These are phyloP conservation scores for Sebastes fasciatus DNA, from an alignment of 2,113 vertebrate species.

Conservation along the genomic window DNA sequence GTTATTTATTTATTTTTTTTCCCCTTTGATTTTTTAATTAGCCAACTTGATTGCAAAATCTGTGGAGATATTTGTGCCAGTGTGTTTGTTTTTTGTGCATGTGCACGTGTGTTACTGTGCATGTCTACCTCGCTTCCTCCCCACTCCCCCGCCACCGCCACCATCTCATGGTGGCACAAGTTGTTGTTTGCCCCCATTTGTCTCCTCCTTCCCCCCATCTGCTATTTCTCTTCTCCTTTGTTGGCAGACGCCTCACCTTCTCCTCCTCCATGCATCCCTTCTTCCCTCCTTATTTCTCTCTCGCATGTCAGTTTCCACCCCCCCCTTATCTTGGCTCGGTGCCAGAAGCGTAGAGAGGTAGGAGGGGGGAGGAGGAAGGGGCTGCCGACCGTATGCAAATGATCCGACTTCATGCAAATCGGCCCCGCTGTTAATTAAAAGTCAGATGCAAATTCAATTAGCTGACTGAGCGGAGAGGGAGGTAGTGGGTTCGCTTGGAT, in stretches of 20 bases:
- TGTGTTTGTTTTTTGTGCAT: not conserved
- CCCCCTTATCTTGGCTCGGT: conserved; percentile 55
- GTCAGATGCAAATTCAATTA: conserved; percentile 78
- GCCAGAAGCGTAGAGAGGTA: conserved; percentile 73
- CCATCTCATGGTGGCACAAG: conserved; percentile 6
- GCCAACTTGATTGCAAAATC: conserved; percentile 52
- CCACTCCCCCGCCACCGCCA: too few relatives aligned
- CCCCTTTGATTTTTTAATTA: conserved; percentile 49
- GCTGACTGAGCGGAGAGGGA: conserved; percentile 50
- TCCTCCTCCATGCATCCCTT: conserved; percentile 37
- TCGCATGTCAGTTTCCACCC: conserved; percentile 48
- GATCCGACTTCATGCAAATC: conserved; percentile 64
- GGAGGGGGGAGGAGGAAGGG: conserved; percentile 26
- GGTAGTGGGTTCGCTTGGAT: conserved; percentile 13
- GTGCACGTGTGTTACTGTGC: not conserved
- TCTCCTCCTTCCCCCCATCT: conserved; percentile 58
- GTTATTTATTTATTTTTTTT: not conserved
- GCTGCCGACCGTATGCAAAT: conserved; percentile 65
- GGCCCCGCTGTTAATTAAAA: conserved; percentile 80
- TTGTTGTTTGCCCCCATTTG: conserved; percentile 58
- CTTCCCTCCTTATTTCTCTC: conserved; percentile 32
- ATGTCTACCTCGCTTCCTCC: conserved; percentile 6
- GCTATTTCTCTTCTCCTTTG: conserved; percentile 58
- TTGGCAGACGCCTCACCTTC: conserved; percentile 65
- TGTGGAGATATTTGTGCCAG: conserved; percentile 17